Evolutionary conservation across 2,888 invertebrate species (phyloP).

Genomic region (Synanthedon vespiformis): DNA sequence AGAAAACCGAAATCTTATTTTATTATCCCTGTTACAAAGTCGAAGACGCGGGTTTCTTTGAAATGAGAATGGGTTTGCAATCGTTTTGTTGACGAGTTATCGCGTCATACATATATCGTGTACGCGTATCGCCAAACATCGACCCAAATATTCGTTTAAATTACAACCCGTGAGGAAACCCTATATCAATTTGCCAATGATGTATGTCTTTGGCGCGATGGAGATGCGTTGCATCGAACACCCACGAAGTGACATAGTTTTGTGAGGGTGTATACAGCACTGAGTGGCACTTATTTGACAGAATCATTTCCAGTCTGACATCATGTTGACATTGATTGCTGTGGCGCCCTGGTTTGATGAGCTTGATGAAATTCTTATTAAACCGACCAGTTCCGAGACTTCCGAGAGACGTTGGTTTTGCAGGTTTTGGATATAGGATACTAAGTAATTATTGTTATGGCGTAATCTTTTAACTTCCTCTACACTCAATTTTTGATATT

Average conservation of each 20-base stretch:
- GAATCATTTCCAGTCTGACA: background rate
- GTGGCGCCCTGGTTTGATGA: background rate
- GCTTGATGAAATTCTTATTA: background rate
- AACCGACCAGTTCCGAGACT: too few relatives aligned
- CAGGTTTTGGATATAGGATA: too few relatives aligned
- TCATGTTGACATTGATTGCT: background rate
- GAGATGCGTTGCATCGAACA: background rate
- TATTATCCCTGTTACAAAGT: constrained; percentile 25
- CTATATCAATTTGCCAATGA: background rate
- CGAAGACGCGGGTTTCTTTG: constrained; percentile 3
- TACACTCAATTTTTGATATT: too few relatives aligned
- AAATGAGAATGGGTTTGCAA: constrained; percentile 21
- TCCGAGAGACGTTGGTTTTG: too few relatives aligned
- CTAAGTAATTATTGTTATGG: too few relatives aligned
- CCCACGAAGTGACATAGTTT: constrained; percentile 7
- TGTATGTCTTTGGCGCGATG: background rate
- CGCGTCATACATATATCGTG: constrained; percentile 3
- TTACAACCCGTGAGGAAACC: background rate
- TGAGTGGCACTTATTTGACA: constrained; percentile 6
- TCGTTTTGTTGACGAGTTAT: constrained; percentile 7
- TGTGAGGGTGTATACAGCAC: constrained; percentile 1
- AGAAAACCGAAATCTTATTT: constrained; percentile 26
- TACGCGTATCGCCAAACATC: background rate
- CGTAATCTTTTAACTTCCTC: too few relatives aligned
- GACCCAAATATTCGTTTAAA: constrained; percentile 1